Evolutionary conservation across 2,888 invertebrate genomes (phyloP), one percentile per base, ranked within the genome.

Genomic region (Nemapogon koenigi): DNA sequence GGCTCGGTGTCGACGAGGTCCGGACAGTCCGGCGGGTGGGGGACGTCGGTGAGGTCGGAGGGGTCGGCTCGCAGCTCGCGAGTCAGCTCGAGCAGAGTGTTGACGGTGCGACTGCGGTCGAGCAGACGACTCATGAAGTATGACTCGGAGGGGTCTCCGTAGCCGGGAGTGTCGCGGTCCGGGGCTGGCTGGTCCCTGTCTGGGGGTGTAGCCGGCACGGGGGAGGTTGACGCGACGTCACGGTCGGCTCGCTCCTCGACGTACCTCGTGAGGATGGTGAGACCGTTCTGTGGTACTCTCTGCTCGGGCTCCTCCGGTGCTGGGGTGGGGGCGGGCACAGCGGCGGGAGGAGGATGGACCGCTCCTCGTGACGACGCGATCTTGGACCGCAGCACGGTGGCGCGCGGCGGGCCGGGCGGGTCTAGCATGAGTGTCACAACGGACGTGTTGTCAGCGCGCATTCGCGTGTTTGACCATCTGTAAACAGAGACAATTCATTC

Each of bases 381-480:
- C 14, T 19, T 33, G 16, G 19, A 33, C 36, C 73, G 70, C 45
- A 84, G 62, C 40, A 87, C 86, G 50, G 87, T 85, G 37, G 83
- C 85, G 33, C 86, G 81, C 10, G 90, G 89, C 4, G 88, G 91
- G 1, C 93, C 92, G 0, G 92, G 90, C 30, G 94, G 94, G 70
- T 96, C 94, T 43, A 96, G 76, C 85, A 97, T 90, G 14, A 97
- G 80, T 0, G 93, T 80, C 14, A 98, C 91, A 31, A 94, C 96
- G 10, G 94, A 95, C 1, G 97, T 95, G 64, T 98, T 98, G 67
- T 98, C 98, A 0, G 98, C 97, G 26, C 97, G 84, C 83, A 96
- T 87, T 56, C 89, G 84, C 4, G 91, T 89, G 33, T 82, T 83
- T 14, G 87, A 85, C 97, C 97, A 98, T 39, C 86, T 84, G 50